Base-by-base conservation (phyloP, 1,140 invertebrate genomes). In the Drosophila serrata region DNA sequence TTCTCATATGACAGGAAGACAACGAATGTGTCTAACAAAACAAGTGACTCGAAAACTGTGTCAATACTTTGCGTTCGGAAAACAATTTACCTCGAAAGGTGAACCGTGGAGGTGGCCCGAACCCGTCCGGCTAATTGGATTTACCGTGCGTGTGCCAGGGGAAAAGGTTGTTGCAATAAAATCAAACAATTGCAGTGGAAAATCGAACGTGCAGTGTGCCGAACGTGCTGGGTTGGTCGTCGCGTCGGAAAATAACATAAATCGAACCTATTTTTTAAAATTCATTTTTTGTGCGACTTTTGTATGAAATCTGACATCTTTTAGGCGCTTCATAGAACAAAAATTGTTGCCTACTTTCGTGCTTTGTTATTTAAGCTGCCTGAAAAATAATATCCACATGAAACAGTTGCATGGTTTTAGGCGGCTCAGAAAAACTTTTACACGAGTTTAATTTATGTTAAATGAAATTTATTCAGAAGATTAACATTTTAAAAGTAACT, bases 101-200 rank as follows among this genome's bases (percentile, higher is more conserved):
- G 62, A 65, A 75, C 63, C 22, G 40, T 27, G 69, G 40, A 40
- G 29, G 64, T 35, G 42, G 29, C 51, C 1, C 49, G 17, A 22
- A 55, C 51, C 13, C 51, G 33, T 37, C 60, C 19, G 51, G 17
- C 85, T 90, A 90, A 90, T 90, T 90, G 85, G 85, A 75, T 90
- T 90, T 81, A 13, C 51, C 37, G 78, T 85, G 81, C 74, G 78
- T 84, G 62, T 75, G 68, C 61, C 57, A 88, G 42, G 46, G 72
- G 65, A 81, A 84, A 75, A 72, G 70, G 77, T 75, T 72, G 42
- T 72, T 79, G 85, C 81, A 88, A 90, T 88, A 79, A 88, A 88
- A 90, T 90, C 81, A 85, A 79, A 67, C 81, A 75, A 81, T 90
- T 85, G 81, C 85, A 90, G 85, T 90, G 75, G 59, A 90, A 90